These are phyloP conservation scores for Alexandromys fortis DNA, from an alignment of 2,113 vertebrate species.

Conservation along the genomic window DNA sequence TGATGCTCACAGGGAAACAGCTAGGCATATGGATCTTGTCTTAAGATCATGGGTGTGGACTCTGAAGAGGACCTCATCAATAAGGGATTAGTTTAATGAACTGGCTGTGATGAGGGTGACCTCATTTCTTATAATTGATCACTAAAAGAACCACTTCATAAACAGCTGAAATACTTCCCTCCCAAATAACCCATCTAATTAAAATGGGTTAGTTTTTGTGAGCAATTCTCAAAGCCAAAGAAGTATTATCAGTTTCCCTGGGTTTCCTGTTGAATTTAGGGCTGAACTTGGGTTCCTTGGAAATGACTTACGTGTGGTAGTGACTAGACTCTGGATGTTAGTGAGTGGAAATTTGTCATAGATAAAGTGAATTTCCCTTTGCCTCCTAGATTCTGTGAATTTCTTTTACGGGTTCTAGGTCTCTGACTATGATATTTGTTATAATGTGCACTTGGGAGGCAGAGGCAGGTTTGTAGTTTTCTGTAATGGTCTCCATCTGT, in stretches of 20 bases:
- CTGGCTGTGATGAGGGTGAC: neutral
- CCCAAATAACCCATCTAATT: neutral
- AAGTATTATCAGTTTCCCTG: neutral
- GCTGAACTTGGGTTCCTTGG: neutral
- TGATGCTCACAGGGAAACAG: neutral
- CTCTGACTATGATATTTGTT: neutral
- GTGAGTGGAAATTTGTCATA: neutral
- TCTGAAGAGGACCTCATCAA: neutral
- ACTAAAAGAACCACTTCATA: neutral
- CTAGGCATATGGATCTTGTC: too few relatives aligned
- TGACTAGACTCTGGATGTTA: neutral
- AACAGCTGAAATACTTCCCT: neutral
- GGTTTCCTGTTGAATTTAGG: neutral
- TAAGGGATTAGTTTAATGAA: neutral
- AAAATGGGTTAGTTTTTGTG: neutral
- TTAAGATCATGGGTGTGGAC: neutral
- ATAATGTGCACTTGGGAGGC: neutral
- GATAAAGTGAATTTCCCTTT: neutral
- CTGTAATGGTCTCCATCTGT: neutral
- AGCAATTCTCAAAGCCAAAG: neutral
- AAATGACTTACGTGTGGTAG: neutral
- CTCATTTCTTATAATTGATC: slow-evolving; percentile 42
- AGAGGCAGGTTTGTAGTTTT: neutral
- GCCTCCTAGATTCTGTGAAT: neutral
- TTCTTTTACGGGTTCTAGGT: neutral